Evolutionary conservation across 2,888 invertebrate genomes (phyloP).

Genomic region (Protonemura montana): DNA sequence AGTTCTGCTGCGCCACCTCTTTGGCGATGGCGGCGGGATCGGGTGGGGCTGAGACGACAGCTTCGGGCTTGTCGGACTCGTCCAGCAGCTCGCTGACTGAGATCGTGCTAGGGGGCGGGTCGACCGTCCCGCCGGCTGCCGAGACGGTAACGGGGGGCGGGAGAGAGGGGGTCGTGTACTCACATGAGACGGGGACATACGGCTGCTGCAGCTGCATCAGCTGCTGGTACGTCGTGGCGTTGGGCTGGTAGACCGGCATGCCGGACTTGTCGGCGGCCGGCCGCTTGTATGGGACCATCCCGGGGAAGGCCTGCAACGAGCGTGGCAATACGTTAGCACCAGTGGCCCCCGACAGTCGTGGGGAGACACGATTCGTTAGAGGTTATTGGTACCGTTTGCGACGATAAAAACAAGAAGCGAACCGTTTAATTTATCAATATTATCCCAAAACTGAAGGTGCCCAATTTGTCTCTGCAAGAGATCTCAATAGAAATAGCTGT

Average conservation of each 20-base stretch:
- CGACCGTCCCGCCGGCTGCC: constrained; percentile 56
- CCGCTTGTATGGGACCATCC: constrained; percentile 95
- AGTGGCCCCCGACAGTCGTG: background rate
- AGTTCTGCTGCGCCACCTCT: constrained; percentile 84
- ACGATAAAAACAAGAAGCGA: background rate
- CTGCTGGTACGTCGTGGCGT: constrained; percentile 90
- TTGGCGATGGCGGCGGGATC: constrained; percentile 71
- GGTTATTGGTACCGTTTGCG: no score
- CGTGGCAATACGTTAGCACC: background rate
- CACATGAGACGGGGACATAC: constrained; percentile 98
- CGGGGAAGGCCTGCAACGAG: constrained; percentile 82
- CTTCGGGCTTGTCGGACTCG: constrained; percentile 48
- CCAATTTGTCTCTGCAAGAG: constrained; percentile 12
- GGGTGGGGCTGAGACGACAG: constrained; percentile 57
- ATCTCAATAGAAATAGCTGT: background rate
- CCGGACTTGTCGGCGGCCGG: constrained; percentile 96
- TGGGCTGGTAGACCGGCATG: constrained; percentile 93
- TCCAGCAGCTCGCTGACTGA: constrained; percentile 25
- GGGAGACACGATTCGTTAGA: background rate
- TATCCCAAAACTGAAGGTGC: background rate
- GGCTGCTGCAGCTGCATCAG: constrained; percentile 92
- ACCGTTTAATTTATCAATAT: background rate
- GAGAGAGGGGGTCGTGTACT: constrained; percentile 73
- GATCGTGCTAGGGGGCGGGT: constrained; percentile 49
- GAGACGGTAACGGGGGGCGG: constrained; percentile 54